phyloP scores from a whole-genome alignment of 2,113 vertebrate species.

The Leucopsar rothschildi region DNA sequence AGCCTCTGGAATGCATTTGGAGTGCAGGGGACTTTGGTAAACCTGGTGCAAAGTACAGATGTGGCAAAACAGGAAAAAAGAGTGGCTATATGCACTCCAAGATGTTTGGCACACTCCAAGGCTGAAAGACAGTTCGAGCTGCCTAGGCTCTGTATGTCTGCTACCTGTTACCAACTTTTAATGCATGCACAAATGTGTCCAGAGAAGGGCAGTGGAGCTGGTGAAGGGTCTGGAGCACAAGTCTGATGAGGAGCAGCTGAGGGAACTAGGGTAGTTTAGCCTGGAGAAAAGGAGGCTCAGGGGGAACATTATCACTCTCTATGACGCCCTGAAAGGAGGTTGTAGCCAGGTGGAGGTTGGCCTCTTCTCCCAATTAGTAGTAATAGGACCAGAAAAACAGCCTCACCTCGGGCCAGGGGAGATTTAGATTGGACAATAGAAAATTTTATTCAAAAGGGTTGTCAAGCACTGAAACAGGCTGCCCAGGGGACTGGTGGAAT shows the following conservation, averaged over 20 bases:
- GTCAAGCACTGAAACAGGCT: neutral
- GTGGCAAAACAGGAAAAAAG: neutral
- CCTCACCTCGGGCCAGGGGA: neutral
- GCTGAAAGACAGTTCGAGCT: neutral
- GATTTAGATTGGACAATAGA: neutral
- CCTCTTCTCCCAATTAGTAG: neutral
- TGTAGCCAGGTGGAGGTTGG: neutral
- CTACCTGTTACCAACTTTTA: neutral
- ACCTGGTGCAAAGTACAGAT: neutral
- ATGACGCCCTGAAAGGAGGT: neutral
- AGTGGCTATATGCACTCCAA: neutral
- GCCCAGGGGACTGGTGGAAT: neutral
- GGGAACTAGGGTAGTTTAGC: neutral
- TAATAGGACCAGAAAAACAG: neutral
- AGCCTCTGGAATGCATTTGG: neutral
- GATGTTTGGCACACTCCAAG: neutral
- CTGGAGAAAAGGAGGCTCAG: neutral
- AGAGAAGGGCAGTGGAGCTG: neutral
- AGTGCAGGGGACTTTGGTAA: neutral
- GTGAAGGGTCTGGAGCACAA: neutral
- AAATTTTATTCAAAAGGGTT: neutral
- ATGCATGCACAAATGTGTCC: neutral
- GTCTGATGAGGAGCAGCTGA: neutral
- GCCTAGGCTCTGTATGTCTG: neutral
- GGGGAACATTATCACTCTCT: rapidly evolving